Evolutionary conservation across 1,140 invertebrate genomes (phyloP), one percentile per base, ranked within the genome.

Genomic region (Dendroctonus ponderosae): DNA sequence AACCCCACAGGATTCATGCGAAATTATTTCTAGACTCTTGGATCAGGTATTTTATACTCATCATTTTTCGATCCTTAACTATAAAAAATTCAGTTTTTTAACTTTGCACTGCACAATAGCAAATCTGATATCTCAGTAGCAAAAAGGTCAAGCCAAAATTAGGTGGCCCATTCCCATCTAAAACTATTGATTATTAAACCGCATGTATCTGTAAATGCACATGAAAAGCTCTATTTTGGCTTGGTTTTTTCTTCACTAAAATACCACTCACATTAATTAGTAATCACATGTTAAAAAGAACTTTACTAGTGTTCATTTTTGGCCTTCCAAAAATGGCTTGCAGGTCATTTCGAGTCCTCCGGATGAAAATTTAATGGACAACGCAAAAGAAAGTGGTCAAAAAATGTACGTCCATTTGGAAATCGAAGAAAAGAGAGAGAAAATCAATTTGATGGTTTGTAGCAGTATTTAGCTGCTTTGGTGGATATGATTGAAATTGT

Each of bases 341-440:
- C 41, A 66, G 64, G 82, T 81, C 65, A 82, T 81, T 74, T 82
- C 78, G 57, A 84, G 74, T 79, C 84, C 80, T 68, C 77, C 86
- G 37, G 89, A 93, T 74, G 91, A 93, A 72, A 84, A 85, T 68
- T 82, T 93, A 68, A 90, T 94, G 79, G 87, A 89, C 38, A 83
- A 87, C 62, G 91, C 92, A 0, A 89, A 92, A 78, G 87, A 91
- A 71, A 87, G 85, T 46, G 91, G 91, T 11, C 87, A 86, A 70
- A 85, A 89, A 72, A 83, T 93, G 11, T 92, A 89, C 74, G 80
- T 83, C 39, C 79, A 84, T 68, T 79, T 90, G 71, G 78, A 85
- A 7, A 81, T 84, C 1, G 75, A 84, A 11, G 83, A 86, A 61
- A 80, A 87, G 56, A 82, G 87, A 48, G 81, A 84, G 11, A 88